Evolutionary conservation across 2,888 invertebrate genomes (phyloP), one percentile per base, ranked within the genome.

Genomic region (Brachylomia viminalis): DNA sequence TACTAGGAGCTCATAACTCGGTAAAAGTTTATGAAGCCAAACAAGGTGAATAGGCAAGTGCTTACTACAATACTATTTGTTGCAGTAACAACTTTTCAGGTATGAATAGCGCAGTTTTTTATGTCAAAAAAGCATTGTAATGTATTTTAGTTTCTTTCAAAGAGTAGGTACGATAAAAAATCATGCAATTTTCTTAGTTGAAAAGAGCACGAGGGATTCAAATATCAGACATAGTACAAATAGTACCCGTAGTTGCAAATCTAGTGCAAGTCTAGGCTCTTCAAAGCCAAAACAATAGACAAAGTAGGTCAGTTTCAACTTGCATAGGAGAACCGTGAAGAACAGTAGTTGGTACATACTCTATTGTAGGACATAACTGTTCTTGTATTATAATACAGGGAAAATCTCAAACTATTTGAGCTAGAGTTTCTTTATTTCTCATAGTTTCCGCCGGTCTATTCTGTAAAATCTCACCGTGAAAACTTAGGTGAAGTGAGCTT

Each of bases 241-340:
- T 30, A 42, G 45, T 23, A 27, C 54, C 64, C 2, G 33, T 49
- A 47, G 64, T 52, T 58, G 4, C 6, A 30, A 52, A 66, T 70
- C 59, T 17, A 38, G 45, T 72, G 52, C 62, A 68, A 56, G 72
- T 67, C 52, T 52, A 45, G 33, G 30, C 47, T 73, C 62, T 58
- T 65, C 71, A 75, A 74, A 78, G 58, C 58, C 61, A 45, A 80
- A 72, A 80, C 76, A 84, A 84, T 72, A 65, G 77, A 30, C 45
- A 56, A 77, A 78, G 61, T 73, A 77, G 85, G 80, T 85, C 78
- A 78, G 54, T 77, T 74, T 75, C 47, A 42, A 79, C 66, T 75
- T 62, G 38, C 56, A 68, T 59, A 68, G 71, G 27, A 69, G 75
- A 47, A 66, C 10, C 38, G n/a, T 30, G 33, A 80, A 65, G 42